Conservation (phyloP, 2,113 vertebrate species). For the Ellobius talpinus region DNA sequence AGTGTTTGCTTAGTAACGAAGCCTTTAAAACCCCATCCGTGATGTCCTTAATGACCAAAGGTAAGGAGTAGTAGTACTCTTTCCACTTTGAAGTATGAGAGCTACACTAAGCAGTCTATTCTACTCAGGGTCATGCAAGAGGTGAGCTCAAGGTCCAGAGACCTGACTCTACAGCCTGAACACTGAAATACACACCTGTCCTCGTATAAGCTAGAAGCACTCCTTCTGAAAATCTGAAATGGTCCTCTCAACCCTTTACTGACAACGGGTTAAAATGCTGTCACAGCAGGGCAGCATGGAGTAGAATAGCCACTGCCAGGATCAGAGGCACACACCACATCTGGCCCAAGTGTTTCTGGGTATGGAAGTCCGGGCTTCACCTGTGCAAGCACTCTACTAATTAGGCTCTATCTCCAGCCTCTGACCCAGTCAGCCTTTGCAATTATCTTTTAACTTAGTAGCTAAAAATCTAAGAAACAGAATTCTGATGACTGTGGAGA, state of each 20-base stretch:
- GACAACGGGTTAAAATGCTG: conserved; percentile 76
- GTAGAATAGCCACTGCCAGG: conserved; percentile 66
- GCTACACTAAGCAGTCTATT: not conserved
- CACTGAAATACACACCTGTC: not conserved
- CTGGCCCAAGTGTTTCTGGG: not conserved
- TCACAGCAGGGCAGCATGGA: conserved; percentile 69
- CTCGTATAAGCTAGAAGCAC: not conserved
- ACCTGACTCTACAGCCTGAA: not conserved
- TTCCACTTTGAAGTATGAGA: not conserved
- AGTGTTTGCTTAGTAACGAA: not conserved
- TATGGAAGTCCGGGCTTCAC: not conserved
- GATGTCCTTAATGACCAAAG: not conserved
- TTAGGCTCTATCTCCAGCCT: not conserved
- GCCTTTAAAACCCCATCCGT: not conserved
- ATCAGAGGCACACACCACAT: not conserved
- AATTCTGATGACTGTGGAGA: conserved; percentile 38
- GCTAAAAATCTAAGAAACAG: not conserved
- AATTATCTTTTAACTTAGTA: conserved; percentile 48
- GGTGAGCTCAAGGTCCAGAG: not conserved
- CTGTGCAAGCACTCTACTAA: not conserved
- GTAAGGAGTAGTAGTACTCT: not conserved
- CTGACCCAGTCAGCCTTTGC: not conserved
- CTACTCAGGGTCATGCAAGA: not conserved
- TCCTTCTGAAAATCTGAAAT: not conserved
- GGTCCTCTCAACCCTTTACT: not conserved